Conservation (phyloP, 2,797 vertebrate species). For the Mormyrus hasselquistii region DNA sequence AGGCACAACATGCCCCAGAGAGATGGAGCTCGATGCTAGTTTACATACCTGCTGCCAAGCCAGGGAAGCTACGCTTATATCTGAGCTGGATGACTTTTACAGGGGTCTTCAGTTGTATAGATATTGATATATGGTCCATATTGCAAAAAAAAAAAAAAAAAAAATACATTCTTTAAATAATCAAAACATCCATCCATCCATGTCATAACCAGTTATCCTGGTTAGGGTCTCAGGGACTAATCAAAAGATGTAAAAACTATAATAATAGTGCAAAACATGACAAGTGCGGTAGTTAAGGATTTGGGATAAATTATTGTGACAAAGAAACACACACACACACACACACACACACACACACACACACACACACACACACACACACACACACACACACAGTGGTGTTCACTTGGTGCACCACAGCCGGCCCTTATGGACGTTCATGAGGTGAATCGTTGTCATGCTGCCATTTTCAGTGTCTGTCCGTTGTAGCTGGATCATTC, state of each 20-base stretch:
- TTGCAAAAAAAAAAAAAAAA: neutral
- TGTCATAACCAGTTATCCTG: neutral
- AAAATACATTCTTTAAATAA: neutral
- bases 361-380: neutral
- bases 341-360: neutral
- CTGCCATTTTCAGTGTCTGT: neutral
- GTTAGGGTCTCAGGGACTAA: neutral
- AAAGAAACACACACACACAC: neutral
- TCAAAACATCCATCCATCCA: neutral
- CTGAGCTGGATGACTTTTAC: neutral
- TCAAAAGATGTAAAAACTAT: neutral
- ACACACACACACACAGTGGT: neutral
- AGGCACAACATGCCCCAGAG: neutral
- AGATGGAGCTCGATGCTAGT: neutral
- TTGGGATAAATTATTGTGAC: neutral
- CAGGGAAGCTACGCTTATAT: neutral
- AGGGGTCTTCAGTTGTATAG: neutral
- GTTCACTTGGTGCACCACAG: neutral
- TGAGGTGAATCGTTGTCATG: neutral
- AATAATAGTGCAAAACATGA: constrained; percentile 23
- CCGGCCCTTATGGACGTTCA: neutral
- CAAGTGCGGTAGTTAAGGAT: neutral
- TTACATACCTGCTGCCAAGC: neutral
- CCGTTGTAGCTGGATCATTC: neutral
- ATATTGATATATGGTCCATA: neutral